Evolutionary conservation across 2,113 vertebrate genomes (phyloP), one percentile per base, ranked within the genome.

Genomic region (Oryzias curvinotus): DNA sequence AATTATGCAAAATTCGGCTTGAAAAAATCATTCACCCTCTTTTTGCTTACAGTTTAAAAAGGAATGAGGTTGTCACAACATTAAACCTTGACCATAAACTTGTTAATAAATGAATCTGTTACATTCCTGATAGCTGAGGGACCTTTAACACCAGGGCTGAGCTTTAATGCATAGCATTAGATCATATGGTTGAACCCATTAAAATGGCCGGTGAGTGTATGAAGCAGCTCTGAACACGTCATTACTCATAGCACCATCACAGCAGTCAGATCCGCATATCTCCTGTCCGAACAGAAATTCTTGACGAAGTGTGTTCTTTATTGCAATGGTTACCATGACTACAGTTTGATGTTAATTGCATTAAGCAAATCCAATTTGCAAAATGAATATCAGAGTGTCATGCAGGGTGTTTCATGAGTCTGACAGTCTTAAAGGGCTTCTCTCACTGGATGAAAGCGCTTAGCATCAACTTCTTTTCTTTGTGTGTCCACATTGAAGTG

Each of bases 361-460:
- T 85, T 80, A 83, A 79, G 60, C 73, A 71, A 69, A 78, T 71
- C 62, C 42, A 61, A 43, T 80, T 83, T n/a, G 6, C 55, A 2
- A 43, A 42, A 52, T 55, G 59, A 73, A 68, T 62, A 73, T 66
- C 30, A 62, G 57, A 42, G n/a, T 51, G 57, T 73, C 57, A 50
- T 16, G 51, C 57, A 5, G n/a, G 19, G 41, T 69, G 42, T 48
- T 58, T 17, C 49, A 19, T 36, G 48, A 19, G 51, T 50, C 12
- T 61, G 44, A 51, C 58, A 8, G 57, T 55, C 5, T 55, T 46
- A 65, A 70, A 65, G 19, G 10, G 16, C 13, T 5, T 47, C 6
- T 71, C 30, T 70, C 17, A 65, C 47, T 26, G 52, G 60, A 43
- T 52, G 54, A 28, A 50, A n/a, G 30, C 47, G 14, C 41, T 44